Percentiles rank a stretch among this genome's conserved stretches.
phyloP scores from a whole-genome alignment of 2,888 invertebrate species.

The Cerceris rybyensis region DNA sequence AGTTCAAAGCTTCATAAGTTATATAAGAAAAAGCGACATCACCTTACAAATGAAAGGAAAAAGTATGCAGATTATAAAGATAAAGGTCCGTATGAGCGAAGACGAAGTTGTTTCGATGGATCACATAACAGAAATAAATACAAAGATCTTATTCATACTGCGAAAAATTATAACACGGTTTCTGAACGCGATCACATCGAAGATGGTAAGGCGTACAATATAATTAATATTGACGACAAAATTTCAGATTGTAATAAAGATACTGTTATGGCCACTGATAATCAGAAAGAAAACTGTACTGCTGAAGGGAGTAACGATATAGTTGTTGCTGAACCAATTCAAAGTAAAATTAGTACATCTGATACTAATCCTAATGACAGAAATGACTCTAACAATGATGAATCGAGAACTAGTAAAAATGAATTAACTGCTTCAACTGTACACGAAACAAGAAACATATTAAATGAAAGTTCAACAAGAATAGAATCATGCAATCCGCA shows the following conservation, averaged over 20 bases:
- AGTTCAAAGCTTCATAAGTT: conserved; percentile 49
- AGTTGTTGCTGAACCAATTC: background rate
- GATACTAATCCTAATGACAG: background rate
- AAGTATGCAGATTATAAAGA: conserved; percentile 33
- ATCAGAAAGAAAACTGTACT: background rate
- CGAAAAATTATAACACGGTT: conserved; percentile 32
- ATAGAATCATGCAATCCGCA: no score
- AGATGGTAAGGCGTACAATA: conserved; percentile 20
- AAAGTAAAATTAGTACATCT: background rate
- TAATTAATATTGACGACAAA: conserved; percentile 40
- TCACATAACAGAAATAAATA: conserved; percentile 25
- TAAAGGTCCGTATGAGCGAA: conserved; percentile 33
- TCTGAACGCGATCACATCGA: conserved; percentile 23
- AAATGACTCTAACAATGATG: background rate
- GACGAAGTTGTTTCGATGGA: conserved; percentile 24
- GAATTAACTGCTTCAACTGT: no score
- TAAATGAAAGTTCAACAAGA: no score
- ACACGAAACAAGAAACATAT: no score
- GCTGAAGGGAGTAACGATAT: background rate
- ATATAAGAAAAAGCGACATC: conserved; percentile 45
- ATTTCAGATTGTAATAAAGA: conserved; percentile 1
- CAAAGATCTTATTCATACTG: conserved; percentile 31
- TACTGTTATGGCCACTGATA: background rate
- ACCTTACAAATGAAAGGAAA: conserved; percentile 13
- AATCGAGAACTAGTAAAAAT: no score